Evolutionary conservation across 2,797 vertebrate genomes (phyloP).

Genomic region (Mormyrops boulengeri): DNA sequence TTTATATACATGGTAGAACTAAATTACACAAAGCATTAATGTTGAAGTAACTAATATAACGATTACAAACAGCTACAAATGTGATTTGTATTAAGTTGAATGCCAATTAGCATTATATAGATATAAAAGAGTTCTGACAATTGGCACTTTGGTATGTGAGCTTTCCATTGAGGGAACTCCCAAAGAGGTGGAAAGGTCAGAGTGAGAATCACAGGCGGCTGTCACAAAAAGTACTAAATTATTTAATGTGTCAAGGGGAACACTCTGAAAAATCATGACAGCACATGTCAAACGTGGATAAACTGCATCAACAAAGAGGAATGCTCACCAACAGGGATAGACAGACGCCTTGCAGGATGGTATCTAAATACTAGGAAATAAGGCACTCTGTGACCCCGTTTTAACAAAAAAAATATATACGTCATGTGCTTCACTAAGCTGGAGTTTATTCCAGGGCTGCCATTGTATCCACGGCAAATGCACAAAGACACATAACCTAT

Average conservation of each 20-base stretch:
- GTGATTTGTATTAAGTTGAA: neutral
- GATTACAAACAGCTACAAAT: neutral
- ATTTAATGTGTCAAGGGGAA: neutral
- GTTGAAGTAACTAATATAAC: neutral
- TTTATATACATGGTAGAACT: neutral
- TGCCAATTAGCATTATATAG: neutral
- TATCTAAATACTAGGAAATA: neutral
- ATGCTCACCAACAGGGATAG: neutral
- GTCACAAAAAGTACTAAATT: neutral
- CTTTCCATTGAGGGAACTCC: neutral
- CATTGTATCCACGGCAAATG: neutral
- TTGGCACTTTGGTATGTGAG: neutral
- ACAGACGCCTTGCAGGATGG: neutral
- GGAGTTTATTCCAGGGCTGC: neutral
- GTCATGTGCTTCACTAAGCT: neutral
- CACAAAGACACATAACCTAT: neutral
- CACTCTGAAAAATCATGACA: neutral
- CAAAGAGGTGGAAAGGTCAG: neutral
- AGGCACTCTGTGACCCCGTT: neutral
- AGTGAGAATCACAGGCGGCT: neutral
- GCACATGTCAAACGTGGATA: neutral
- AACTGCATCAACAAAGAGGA: neutral
- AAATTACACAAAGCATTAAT: neutral
- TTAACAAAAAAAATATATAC: neutral
- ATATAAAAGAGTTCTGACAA: neutral